Evolutionary conservation across 2,113 vertebrate species (phyloP), one percentile per base, ranked within the genome.

Genomic region (Piliocolobus tephrosceles): DNA sequence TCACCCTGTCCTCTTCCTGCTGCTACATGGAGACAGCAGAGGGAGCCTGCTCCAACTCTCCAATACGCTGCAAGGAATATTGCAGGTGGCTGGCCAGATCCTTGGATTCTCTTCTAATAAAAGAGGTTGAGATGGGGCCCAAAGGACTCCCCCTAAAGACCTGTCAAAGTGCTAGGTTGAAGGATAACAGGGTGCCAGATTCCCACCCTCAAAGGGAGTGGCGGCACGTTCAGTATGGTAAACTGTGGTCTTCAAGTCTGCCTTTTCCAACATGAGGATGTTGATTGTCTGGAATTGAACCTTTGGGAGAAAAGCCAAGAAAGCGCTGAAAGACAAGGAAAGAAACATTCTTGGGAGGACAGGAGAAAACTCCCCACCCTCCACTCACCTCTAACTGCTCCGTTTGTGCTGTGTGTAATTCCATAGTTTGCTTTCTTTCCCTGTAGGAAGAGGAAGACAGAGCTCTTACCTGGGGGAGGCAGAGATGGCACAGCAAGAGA

Each of bases 21-120:
- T 99, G 99, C 96, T 99, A 99, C 2, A 98, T 98, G 61, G 99
- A 99, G 45, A 99, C 98, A 18, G 99, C 99, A 52, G 99, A 99
- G 22, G 99, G 98, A 0, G 99, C 99, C 93, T 99, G 99, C 97
- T 99, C 99, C 64, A 99, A 98, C 97, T 99, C 99, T 0, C 99
- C 99, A 8, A 99, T 98, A 70, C 99, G 99, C 98, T 99, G 99
- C 92, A 99, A 99, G 76, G 99, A 99, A 5, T 99, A 97, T 50
- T 99, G 99, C 32, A 99, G 98, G 58, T 99, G 99, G 81, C 97
- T 98, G 89, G 98, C 99, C 7, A 99, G 98, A 88, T 99, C 99
- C 79, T 99, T 99, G 12, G 99, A 98, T 89, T 99, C 99, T 61
- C 98, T 99, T 99, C 95, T 52, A 97, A 86, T 1, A 52, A 96